These are phyloP conservation scores for Sturnira hondurensis DNA, from an alignment of 2,113 vertebrate genomes.

Conservation along the genomic window DNA sequence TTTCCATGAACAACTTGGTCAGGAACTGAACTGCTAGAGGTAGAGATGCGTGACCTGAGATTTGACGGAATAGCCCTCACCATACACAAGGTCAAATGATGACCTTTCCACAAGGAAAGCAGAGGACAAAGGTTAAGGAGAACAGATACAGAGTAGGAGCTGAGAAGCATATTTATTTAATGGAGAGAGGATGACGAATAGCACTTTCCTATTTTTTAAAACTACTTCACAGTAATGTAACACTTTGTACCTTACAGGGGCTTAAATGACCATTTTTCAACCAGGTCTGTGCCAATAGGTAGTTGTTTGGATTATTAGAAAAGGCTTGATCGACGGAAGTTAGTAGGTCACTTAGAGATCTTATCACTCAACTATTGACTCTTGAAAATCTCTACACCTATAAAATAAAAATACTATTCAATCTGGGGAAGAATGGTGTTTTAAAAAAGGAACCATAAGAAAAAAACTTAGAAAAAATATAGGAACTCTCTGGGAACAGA, in stretches of 20 bases:
- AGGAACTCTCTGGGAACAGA: not conserved
- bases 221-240: not conserved
- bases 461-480: not conserved
- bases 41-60: too few species aligned
- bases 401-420: not conserved
- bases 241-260: not conserved
- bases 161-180: not conserved
- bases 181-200: not conserved
- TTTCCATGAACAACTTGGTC: too few species aligned
- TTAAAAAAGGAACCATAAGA: not conserved
- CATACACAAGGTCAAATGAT: not conserved
- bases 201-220: not conserved
- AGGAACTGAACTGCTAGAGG: too few species aligned
- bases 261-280: not conserved
- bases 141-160: not conserved
- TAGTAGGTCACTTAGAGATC: not conserved
- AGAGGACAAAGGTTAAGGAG: not conserved
- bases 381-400: not conserved
- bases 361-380: not conserved
- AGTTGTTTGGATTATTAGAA: not conserved
- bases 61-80: not conserved
- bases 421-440: not conserved
- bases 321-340: not conserved
- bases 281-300: not conserved
- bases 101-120: not conserved